phyloP scores from a whole-genome alignment of 2,797 vertebrate species.

The Myotis findleyi region DNA sequence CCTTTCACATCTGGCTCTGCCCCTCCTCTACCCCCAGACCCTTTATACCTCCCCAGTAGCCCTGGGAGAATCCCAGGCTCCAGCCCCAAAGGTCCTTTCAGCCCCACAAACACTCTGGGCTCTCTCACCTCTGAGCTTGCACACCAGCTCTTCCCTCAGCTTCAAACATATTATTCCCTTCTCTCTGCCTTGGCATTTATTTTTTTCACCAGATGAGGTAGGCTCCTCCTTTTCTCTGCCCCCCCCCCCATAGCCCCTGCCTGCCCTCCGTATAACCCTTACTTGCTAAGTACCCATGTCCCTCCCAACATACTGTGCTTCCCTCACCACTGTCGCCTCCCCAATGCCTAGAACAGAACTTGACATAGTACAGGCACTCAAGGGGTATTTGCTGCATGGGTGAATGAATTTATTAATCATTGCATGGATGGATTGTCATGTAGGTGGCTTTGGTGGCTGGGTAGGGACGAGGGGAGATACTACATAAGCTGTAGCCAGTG shows the following conservation, averaged over 20 bases:
- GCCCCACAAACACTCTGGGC: background rate
- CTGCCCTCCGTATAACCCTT: background rate
- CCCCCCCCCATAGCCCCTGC: background rate
- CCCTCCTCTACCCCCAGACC: background rate
- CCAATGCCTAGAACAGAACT: background rate
- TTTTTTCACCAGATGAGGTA: background rate
- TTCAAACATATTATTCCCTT: background rate
- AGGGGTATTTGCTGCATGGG: background rate
- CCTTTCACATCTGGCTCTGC: background rate
- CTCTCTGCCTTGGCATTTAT: background rate
- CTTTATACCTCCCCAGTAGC: background rate
- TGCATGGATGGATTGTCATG: slow-evolving; percentile 43
- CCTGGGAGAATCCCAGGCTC: background rate
- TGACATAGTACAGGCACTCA: slow-evolving; percentile 3
- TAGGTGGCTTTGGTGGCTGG: slow-evolving; percentile 74
- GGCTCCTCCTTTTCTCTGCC: background rate
- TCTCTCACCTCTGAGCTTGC: background rate
- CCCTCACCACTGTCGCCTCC: background rate
- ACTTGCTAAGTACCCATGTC: background rate
- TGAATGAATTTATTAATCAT: slow-evolving; percentile 73
- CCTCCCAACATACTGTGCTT: background rate
- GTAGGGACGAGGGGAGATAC: slow-evolving; percentile 15
- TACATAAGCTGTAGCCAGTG: slow-evolving; percentile 67
- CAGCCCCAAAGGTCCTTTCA: background rate
- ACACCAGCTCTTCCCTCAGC: background rate